Evolutionary conservation across 2,888 invertebrate species (phyloP), one percentile per base, ranked within the genome.

Genomic region (Heliconius erato): DNA sequence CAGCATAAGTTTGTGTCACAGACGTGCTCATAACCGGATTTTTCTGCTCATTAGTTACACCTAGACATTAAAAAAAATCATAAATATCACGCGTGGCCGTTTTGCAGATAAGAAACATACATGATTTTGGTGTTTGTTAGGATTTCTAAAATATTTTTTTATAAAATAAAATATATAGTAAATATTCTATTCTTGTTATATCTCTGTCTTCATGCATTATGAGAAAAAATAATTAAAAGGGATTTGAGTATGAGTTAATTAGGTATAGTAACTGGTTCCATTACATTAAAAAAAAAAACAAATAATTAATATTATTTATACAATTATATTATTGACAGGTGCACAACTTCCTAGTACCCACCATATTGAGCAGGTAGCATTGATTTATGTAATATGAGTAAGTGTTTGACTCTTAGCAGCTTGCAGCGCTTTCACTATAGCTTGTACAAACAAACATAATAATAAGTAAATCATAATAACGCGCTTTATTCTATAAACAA

Each of bases 311-410:
- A 63, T 35, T 77, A 74, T 74, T 74, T 54, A 54, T 54, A 40
- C 9, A 40, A 54, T 54, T 54, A 54, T 72, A 76, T 32, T 67
- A 59, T 49, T 78, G 44, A 67, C 77, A 78, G 67, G 44, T 77
- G 16, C 65, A 63, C 40, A 49, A 72, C 65, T 78, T 81, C 77
- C 81, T 77, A 59, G 9, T 54, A 6, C 49, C 49, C 19, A 44
- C 44, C 44, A 71, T 71, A 79, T 83, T 82, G 81, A 84, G 86
- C 88, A 88, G 87, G 86, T 88, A 85, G 86, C 81, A 86, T 85
- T 79, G 77, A 85, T 83, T 87, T 74, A 85, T 86, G 88, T 88
- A 89, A 90, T 85, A 69, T 67, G 85, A 89, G 83, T 79, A 77
- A 85, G 83, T 79, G 83, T 74, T 80, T 74, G 68, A 44, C 9